Percentiles rank a stretch among this genome's conserved stretches.
These are phyloP conservation scores for Trididemnum nubilum DNA, from an alignment of 23 tunicate species.

Conservation along the genomic window DNA sequence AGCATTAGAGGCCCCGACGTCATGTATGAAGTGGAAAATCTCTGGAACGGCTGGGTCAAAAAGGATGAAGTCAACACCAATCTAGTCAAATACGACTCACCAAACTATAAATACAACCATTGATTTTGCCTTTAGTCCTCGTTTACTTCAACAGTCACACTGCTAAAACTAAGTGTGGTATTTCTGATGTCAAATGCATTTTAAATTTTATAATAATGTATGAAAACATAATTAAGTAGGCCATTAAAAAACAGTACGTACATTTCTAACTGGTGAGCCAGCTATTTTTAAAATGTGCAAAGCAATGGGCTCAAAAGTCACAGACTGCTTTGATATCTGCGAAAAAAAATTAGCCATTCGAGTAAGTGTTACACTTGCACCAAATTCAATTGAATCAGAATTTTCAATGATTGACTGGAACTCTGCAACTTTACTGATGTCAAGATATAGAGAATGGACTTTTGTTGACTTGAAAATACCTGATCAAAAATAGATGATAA, in stretches of 20 bases:
- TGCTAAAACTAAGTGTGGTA: no score
- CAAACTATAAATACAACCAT: no score
- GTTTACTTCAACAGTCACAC: no score
- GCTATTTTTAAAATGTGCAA: slow-evolving; percentile 67
- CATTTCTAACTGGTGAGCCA: slow-evolving; percentile 75
- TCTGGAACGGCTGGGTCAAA: no score
- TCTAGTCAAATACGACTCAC: no score
- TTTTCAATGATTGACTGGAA: neutral
- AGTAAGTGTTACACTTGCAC: slow-evolving; percentile 56
- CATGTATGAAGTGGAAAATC: no score
- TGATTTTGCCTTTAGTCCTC: no score
- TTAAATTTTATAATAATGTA: no score
- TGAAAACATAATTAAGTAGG: no score
- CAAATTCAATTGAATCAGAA: slow-evolving; percentile 23
- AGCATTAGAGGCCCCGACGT: no score
- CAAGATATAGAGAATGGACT: neutral
- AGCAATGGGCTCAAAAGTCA: slow-evolving; percentile 51
- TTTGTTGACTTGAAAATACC: slow-evolving; percentile 6
- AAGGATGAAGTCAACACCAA: no score
- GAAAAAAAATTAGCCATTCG: neutral
- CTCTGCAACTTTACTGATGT: slow-evolving; percentile 40
- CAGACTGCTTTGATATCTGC: slow-evolving; percentile 8
- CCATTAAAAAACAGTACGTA: slow-evolving; percentile 48
- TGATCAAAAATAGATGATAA: neutral
- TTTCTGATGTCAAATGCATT: no score